Base-by-base conservation (phyloP, 1,140 invertebrate genomes). In the Ips nitidus region DNA sequence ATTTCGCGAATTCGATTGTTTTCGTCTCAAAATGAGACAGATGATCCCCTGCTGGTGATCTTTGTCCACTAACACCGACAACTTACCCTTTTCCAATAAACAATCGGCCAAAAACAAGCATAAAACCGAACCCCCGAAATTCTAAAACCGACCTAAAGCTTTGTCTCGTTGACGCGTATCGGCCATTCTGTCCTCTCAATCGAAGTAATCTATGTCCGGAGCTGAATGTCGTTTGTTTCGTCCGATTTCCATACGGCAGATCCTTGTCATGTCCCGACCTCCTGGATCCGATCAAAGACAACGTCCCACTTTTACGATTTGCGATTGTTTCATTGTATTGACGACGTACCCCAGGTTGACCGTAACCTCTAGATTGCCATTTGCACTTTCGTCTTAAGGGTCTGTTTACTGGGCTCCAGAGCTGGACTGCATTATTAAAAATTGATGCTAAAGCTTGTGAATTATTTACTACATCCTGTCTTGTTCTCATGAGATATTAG, bases 111-210 rank as follows among this genome's bases (percentile, higher is more conserved):
- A 66, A 66, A 66, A 66, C 55, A 66, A 40, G 42, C 3, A 57
- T 55, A 52, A 64, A 52, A 64, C 43, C 41, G 7, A n/a, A 6
- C 43, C 61, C 22, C 4, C 61, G 36, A 41, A 66, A 66, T 66
- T 47, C 41, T 55, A 45, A 66, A 58, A 66, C 45, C 53, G 64
- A 58, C 64, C 55, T 42, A 57, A 42, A 57, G 53, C 53, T 57
- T 66, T 57, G 64, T 57, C 37, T 43, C 6, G 64, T 38, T 57
- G 64, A 66, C 64, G 58, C 58, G 64, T 66, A 66, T 66, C 43
- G 55, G 64, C 53, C 64, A 57, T 66, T 66, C 53, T 45, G 55
- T 45, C 64, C 64, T 66, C 64, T 66, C 55, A 66, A 58, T 66
- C 64, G 64, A 66, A 66, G 41, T 66, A 66, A 66, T 66, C 64